Percentiles rank a stretch among this genome's conserved stretches.
Evolutionary conservation across 2,797 vertebrate species (phyloP).

Genomic region (Enteromius argenteus): DNA sequence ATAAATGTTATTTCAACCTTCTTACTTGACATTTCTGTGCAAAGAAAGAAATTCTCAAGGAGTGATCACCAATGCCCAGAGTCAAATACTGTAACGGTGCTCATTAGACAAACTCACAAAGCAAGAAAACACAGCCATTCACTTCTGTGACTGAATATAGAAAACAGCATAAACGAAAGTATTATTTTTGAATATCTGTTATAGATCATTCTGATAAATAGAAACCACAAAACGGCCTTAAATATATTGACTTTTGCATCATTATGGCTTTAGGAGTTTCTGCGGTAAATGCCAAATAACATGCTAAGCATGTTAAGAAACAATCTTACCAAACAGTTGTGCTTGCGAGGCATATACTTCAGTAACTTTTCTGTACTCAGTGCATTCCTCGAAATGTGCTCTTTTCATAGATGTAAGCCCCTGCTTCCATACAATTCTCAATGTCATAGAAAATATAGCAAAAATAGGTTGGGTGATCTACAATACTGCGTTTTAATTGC

Average conservation of each 20-base stretch:
- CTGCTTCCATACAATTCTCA: slow-evolving; percentile 72
- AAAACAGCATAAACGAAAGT: slow-evolving; percentile 61
- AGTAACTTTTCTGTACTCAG: slow-evolving; percentile 37
- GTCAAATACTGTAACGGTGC: slow-evolving; percentile 39
- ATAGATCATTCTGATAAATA: slow-evolving; percentile 51
- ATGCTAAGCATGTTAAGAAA: slow-evolving; percentile 55
- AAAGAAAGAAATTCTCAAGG: slow-evolving; percentile 42
- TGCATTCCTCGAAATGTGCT: slow-evolving; percentile 66
- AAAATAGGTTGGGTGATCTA: slow-evolving; percentile 23
- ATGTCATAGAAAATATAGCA: slow-evolving; percentile 2
- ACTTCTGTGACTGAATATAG: slow-evolving; percentile 62
- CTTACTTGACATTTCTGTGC: slow-evolving; percentile 48
- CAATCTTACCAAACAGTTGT: slow-evolving; percentile 65
- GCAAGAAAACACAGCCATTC: slow-evolving; percentile 3
- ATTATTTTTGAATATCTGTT: neutral
- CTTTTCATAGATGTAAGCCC: slow-evolving; percentile 18
- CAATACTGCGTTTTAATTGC: slow-evolving; percentile 5
- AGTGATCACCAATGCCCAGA: slow-evolving; percentile 25
- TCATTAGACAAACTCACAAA: slow-evolving; percentile 18
- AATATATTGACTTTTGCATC: slow-evolving; percentile 55
- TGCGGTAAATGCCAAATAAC: slow-evolving; percentile 66
- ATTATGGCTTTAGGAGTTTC: slow-evolving; percentile 75
- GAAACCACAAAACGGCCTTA: slow-evolving; percentile 69
- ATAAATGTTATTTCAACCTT: slow-evolving; percentile 30
- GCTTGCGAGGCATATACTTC: slow-evolving; percentile 65